A percentile compares a stretch with the other conserved stretches of the same genome.
phyloP scores from a whole-genome alignment of 64 coral and sea anemone genomes.

The Pachyseris speciosa region DNA sequence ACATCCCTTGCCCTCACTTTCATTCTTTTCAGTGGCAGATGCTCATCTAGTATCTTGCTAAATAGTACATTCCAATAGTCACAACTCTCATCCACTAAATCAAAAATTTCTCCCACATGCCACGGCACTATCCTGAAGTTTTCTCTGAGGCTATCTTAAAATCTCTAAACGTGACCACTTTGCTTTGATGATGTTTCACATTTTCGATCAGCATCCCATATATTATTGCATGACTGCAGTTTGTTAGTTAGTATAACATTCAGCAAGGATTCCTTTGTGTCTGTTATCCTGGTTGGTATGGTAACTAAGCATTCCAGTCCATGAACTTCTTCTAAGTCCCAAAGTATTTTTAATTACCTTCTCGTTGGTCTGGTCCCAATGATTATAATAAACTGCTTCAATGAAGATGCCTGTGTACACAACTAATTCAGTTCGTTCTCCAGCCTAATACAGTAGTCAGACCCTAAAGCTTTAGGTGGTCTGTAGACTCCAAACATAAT shows the following conservation, averaged over 20 bases:
- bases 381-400: neutral
- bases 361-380: neutral
- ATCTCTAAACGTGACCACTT: neutral
- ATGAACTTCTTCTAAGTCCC: neutral
- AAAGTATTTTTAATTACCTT: neutral
- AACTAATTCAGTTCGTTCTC: neutral
- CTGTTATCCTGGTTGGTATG: slow-evolving; percentile 1
- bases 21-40: no score
- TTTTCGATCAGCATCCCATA: neutral
- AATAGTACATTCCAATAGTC: no score
- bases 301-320: no score
- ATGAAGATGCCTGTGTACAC: neutral
- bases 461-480: slow-evolving; percentile 1
- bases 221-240: neutral
- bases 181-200: neutral
- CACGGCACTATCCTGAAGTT: neutral
- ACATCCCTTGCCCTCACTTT: no score
- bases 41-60: neutral
- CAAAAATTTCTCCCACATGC: slow-evolving; percentile 4
- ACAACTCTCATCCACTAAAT: no score
- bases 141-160: neutral
- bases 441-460: slow-evolving; percentile 9
- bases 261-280: neutral
- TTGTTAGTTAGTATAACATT: neutral
- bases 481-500: slow-evolving; percentile 17